These are phyloP conservation scores for Pocillopora damicornis DNA, from an alignment of 64 coral and sea anemone species.

Conservation along the genomic window DNA sequence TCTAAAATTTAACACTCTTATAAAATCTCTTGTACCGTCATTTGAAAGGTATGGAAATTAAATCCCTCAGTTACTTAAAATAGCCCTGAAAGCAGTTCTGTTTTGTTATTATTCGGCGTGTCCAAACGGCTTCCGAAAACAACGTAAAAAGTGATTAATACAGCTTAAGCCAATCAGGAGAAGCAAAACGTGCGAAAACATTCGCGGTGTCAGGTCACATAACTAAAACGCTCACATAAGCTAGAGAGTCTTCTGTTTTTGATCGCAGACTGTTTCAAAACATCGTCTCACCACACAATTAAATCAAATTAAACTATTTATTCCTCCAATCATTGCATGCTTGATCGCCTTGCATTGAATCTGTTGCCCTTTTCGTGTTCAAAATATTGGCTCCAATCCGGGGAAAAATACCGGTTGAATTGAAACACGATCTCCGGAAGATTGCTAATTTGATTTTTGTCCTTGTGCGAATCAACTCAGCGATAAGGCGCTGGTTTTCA, in stretches of 20 bases:
- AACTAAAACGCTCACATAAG: conserved; percentile 17
- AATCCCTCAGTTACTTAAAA: conserved; percentile 21
- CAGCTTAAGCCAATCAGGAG: conserved; percentile 13
- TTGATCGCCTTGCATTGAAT: background rate
- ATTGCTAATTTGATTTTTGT: conserved; percentile 21
- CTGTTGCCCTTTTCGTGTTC: conserved; percentile 13
- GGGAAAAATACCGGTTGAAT: background rate
- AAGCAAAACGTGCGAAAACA: conserved; percentile 30
- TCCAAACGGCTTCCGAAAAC: conserved; percentile 33
- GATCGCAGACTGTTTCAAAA: conserved; percentile 12
- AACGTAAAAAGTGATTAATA: conserved; percentile 29
- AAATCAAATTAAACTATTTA: background rate
- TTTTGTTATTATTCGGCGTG: conserved; percentile 14
- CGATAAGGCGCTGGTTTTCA: background rate
- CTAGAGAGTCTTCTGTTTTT: conserved; percentile 21
- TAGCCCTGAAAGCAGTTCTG: conserved; percentile 13
- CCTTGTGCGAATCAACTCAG: conserved; percentile 6
- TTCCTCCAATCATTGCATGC: background rate
- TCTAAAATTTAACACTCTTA: conserved; percentile 20
- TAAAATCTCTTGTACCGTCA: conserved; percentile 10
- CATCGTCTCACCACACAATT: conserved; percentile 1
- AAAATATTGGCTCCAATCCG: conserved; percentile 8
- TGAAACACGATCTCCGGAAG: conserved; percentile 42
- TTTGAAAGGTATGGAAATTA: conserved; percentile 35
- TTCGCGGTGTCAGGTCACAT: background rate